phyloP scores from a whole-genome alignment of 2,888 invertebrate genomes.

The Criorhina ranunculi region DNA sequence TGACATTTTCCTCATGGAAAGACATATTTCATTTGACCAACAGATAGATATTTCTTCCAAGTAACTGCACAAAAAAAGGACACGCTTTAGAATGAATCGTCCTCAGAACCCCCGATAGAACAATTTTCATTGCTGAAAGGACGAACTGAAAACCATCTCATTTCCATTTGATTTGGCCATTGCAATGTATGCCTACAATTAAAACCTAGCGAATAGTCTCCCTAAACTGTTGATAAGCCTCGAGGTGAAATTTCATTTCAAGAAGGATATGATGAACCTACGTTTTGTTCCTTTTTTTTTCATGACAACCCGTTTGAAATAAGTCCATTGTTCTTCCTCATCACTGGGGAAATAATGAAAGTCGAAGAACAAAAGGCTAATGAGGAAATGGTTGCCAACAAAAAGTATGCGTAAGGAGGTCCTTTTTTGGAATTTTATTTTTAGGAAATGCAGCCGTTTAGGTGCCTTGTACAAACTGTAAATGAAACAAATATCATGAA shows the following conservation, averaged over 20 bases:
- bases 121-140: neutral
- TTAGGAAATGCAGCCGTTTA: neutral
- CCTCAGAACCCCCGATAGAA: neutral
- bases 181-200: neutral
- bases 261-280: neutral
- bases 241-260: neutral
- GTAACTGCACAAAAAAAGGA: too few species aligned
- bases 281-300: neutral
- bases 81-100: neutral
- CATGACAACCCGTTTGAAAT: neutral
- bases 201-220: neutral
- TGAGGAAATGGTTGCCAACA: neutral
- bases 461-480: neutral
- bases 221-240: neutral
- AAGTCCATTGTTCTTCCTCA: neutral
- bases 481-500: neutral
- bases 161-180: conserved; percentile 1
- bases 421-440: neutral
- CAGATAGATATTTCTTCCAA: too few species aligned
- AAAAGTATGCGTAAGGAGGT: neutral
- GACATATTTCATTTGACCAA: too few species aligned
- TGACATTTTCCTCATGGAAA: too few species aligned
- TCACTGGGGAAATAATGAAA: neutral
- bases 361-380: conserved; percentile 1
- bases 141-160: neutral